These are phyloP conservation scores for Melanaphis sacchari DNA, from an alignment of 1,140 invertebrate species.

Conservation along the genomic window DNA sequence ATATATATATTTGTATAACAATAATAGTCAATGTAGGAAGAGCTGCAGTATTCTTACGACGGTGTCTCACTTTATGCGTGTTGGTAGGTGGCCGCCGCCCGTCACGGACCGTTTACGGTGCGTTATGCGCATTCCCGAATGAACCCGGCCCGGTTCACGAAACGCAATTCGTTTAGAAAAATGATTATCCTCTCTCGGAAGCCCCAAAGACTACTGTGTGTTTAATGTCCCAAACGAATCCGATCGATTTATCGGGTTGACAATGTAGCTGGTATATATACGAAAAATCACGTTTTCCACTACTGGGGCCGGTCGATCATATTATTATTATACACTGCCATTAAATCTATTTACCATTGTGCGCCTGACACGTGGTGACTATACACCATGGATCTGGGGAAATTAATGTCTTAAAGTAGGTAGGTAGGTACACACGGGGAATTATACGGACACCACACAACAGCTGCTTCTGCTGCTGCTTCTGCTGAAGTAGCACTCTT, in stretches of 20 bases:
- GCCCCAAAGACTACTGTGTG: constrained; percentile 17
- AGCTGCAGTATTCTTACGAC: too few species aligned
- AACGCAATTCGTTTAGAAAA: not conserved
- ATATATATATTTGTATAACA: too few species aligned
- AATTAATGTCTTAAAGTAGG: not conserved
- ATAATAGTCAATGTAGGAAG: too few species aligned
- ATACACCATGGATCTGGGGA: not conserved
- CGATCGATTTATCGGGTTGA: constrained; percentile 38
- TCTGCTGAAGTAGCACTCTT: not conserved
- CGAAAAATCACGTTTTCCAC: constrained; percentile 38
- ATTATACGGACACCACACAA: not conserved
- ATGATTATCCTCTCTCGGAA: constrained; percentile 12
- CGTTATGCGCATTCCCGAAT: not conserved
- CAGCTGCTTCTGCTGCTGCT: not conserved
- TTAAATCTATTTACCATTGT: constrained; percentile 21
- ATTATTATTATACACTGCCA: not conserved
- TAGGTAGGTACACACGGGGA: not conserved
- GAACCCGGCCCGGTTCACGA: not conserved
- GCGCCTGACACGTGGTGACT: constrained; percentile 13
- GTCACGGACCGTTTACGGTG: constrained; percentile 39
- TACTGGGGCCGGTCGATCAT: not conserved
- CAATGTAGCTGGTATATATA: not conserved
- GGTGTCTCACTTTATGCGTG: too few species aligned
- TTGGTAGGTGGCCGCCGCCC: not conserved
- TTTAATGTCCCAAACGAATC: constrained; percentile 40